Evolutionary conservation across 2,888 invertebrate species (phyloP).

Genomic region (Galerucella pusilla): DNA sequence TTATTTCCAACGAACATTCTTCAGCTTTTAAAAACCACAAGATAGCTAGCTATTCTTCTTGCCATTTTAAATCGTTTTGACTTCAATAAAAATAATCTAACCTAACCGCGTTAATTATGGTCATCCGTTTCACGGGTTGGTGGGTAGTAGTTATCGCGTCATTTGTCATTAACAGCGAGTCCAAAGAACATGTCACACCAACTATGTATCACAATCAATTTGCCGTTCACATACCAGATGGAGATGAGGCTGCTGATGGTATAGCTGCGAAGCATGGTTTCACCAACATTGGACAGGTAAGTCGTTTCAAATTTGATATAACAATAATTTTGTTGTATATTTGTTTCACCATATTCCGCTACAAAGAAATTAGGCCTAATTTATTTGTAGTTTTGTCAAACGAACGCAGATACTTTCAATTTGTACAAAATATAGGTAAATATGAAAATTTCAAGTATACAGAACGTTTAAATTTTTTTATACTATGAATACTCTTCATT

Average conservation of each 20-base stretch:
- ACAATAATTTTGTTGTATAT: neutral
- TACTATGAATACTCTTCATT: too few relatives aligned
- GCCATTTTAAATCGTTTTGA: neutral
- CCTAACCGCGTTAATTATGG: neutral
- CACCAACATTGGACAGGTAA: slow-evolving; percentile 88
- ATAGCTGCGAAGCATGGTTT: slow-evolving; percentile 89
- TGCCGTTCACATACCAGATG: slow-evolving; percentile 86
- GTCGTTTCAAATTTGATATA: neutral
- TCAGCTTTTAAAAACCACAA: neutral
- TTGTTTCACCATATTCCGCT: too few relatives aligned
- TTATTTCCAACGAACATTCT: neutral
- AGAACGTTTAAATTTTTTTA: too few relatives aligned
- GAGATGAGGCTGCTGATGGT: slow-evolving; percentile 75
- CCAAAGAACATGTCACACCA: slow-evolving; percentile 35
- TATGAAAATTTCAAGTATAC: too few relatives aligned
- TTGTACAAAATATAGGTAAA: too few relatives aligned
- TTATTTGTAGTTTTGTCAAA: too few relatives aligned
- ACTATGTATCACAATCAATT: slow-evolving; percentile 83
- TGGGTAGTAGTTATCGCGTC: slow-evolving; percentile 41
- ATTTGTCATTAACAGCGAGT: slow-evolving; percentile 43
- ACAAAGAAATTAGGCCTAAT: too few relatives aligned
- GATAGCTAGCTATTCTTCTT: neutral
- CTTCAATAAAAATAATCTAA: neutral
- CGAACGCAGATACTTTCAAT: too few relatives aligned
- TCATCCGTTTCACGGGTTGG: neutral